Percentiles rank a stretch among this genome's conserved stretches.
These are phyloP conservation scores for Sebastes nivosus DNA, from an alignment of 2,797 vertebrate genomes.

Conservation along the genomic window DNA sequence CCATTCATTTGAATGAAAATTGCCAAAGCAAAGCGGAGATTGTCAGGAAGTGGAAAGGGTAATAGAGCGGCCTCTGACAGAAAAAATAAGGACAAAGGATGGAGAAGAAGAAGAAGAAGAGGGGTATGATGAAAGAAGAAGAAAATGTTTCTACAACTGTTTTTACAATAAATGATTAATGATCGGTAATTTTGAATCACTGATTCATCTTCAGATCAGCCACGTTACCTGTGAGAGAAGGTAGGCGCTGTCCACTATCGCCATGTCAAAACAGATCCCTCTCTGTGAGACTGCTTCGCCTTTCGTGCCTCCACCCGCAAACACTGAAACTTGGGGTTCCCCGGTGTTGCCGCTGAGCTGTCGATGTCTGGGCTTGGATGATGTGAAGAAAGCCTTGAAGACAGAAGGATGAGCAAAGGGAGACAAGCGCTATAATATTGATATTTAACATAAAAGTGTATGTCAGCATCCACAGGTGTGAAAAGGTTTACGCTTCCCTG, in stretches of 20 bases:
- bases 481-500: not conserved
- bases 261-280: not conserved
- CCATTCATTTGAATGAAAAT: no score
- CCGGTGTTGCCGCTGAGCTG: not conserved
- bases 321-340: not conserved
- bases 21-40: fast-evolving
- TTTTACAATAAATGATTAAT: not conserved
- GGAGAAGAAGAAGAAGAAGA: no score
- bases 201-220: not conserved
- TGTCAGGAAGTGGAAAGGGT: no score
- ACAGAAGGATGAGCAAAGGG: not conserved
- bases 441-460: not conserved
- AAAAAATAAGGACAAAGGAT: no score
- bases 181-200: not conserved
- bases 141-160: not conserved
- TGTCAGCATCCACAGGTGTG: not conserved
- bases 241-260: not conserved
- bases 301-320: not conserved
- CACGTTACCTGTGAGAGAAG: constrained; percentile 2
- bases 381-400: not conserved
- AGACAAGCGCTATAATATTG: not conserved
- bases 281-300: not conserved
- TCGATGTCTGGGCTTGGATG: not conserved
- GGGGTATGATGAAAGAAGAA: no score
- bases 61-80: no score